These are phyloP conservation scores for Apeltes quadracus DNA, from an alignment of 2,113 vertebrate genomes.

Conservation along the genomic window DNA sequence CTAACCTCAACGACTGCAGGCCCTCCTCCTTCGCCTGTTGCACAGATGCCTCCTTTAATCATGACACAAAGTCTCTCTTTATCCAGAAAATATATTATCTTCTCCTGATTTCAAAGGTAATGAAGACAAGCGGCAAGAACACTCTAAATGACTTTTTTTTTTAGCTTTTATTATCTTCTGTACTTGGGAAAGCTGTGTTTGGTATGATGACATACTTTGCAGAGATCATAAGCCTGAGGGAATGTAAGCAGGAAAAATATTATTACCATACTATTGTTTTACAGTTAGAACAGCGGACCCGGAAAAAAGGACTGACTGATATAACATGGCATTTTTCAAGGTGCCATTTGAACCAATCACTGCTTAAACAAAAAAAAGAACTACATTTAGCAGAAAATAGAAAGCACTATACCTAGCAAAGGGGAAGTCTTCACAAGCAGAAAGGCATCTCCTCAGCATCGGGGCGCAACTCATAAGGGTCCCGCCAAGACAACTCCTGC, in stretches of 20 bases:
- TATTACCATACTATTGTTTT: not conserved
- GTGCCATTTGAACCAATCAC: conserved; percentile 2
- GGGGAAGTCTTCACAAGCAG: conserved; percentile 78
- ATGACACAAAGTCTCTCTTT: conserved; percentile 73
- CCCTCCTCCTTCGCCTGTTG: conserved; percentile 50
- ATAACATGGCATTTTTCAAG: conserved; percentile 3
- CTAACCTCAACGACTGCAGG: conserved; percentile 45
- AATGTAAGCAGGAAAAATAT: conserved; percentile 8
- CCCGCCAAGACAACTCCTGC: conserved; percentile 77
- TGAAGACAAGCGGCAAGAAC: conserved; percentile 38
- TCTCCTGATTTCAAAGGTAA: conserved; percentile 40
- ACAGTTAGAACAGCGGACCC: not conserved
- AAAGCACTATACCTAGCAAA: conserved; percentile 57
- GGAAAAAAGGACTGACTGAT: not conserved
- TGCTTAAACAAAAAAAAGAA: conserved; percentile 29
- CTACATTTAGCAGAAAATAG: conserved; percentile 31
- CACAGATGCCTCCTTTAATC: conserved; percentile 69
- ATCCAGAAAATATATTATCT: conserved; percentile 44
- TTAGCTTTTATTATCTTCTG: conserved; percentile 16
- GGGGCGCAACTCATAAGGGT: conserved; percentile 77
- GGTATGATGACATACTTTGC: conserved; percentile 1
- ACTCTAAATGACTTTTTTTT: conserved; percentile 15
- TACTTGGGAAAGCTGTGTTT: conserved; percentile 7
- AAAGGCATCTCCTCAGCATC: conserved; percentile 74
- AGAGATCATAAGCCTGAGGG: not conserved